Evolutionary conservation across 2,113 vertebrate species (phyloP), one percentile per base, ranked within the genome.

Genomic region (Callionymus lyra): DNA sequence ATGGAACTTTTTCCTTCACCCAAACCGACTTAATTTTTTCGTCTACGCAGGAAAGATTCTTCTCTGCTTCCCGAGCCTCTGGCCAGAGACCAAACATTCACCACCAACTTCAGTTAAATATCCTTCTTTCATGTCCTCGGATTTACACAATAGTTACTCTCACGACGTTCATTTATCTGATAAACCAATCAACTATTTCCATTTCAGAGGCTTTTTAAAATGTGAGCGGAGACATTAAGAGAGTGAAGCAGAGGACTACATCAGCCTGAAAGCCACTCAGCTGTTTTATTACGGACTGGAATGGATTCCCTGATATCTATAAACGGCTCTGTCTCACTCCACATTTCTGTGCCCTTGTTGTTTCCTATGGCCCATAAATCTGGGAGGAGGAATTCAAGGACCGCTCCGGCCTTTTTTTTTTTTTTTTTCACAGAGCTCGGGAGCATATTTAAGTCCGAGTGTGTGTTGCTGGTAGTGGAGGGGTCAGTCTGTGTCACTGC

Each of bases 291-390:
- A 67, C 47, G 36, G 41, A 41, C 54, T 45, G 51, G 76, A 76
- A 73, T 70, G 63, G 63, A 69, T 69, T 67, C 56, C 50, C 31
- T 53, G 65, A 74, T 74, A 69, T 82, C 70, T 71, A 77, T 76
- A 74, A 74, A 72, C 61, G 54, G 44, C 51, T 16, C 33, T 59
- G 65, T 63, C 61, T 53, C 59, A 46, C 50, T 15, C 34, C 46
- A 38, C 39, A 46, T 37, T 36, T 43, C 47, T 36, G 41, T 57
- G 62, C 35, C 50, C 55, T 49, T 56, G 44, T 55, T 72, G 45
- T 58, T 60, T 68, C 59, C 54, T 58, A 54, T 43, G 31, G 42
- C 17, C 36, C 53, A 61, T 80, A 82, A 74, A 78, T 76, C 68
- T 61, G 21, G 16, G 50, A 64, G 54, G 6, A 33, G 54, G 41